Evolutionary conservation across 2,888 invertebrate species (phyloP).

Genomic region (Dasypogon diadema): DNA sequence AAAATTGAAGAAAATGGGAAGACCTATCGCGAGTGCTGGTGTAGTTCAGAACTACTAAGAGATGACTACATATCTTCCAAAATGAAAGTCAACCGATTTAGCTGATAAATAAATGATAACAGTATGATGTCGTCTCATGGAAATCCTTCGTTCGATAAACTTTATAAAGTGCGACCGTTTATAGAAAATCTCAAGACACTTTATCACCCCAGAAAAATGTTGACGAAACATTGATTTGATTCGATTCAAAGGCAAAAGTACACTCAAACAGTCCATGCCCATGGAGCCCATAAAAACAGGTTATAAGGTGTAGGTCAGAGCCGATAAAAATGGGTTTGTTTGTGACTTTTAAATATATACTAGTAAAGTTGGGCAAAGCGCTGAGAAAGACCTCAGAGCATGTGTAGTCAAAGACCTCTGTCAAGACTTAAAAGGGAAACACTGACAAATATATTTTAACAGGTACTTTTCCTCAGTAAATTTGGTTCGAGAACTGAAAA

Average conservation of each 20-base stretch:
- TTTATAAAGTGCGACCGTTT: not conserved
- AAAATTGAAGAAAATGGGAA: no score
- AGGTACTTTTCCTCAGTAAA: constrained; percentile 53
- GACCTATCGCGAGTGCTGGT: no score
- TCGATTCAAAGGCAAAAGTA: constrained; percentile 4
- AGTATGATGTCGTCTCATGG: not conserved
- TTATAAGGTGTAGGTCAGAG: no score
- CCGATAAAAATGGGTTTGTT: constrained; percentile 16
- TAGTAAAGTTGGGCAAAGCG: not conserved
- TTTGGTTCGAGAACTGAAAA: constrained; percentile 36
- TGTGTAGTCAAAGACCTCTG: not conserved
- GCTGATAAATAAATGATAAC: no score
- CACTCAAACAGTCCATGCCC: constrained; percentile 48
- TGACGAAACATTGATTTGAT: not conserved
- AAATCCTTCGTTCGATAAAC: not conserved
- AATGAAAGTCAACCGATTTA: no score
- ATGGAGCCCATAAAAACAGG: constrained; percentile 2
- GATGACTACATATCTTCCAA: no score
- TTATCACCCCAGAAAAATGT: not conserved
- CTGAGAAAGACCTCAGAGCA: not conserved
- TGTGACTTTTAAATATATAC: constrained; percentile 27
- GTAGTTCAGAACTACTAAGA: no score
- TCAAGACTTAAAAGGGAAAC: not conserved
- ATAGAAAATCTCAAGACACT: not conserved
- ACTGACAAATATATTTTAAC: constrained; percentile 37